These are phyloP conservation scores for Homarus americanus DNA, from an alignment of 1,140 invertebrate species.

Conservation along the genomic window DNA sequence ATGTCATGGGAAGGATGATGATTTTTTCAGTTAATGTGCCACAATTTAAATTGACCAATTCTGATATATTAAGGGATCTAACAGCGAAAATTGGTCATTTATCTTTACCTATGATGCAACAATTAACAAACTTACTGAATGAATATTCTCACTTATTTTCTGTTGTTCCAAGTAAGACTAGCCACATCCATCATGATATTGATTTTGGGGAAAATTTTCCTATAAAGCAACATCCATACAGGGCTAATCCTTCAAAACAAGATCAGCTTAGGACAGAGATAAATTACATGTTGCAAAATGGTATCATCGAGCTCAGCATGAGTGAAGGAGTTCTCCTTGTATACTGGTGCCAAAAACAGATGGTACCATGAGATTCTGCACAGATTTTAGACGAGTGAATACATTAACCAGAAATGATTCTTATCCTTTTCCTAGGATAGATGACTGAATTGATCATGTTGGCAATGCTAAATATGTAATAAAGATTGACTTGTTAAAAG, in stretches of 20 bases:
- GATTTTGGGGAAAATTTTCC: not conserved
- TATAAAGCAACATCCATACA: slow-evolving; percentile 23
- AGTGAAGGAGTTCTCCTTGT: slow-evolving; percentile 14
- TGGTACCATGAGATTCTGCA: not conserved
- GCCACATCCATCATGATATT: not conserved
- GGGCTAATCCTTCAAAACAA: not conserved
- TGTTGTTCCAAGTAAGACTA: not conserved
- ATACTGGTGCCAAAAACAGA: not conserved
- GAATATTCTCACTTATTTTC: not conserved
- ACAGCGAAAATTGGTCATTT: too few species aligned
- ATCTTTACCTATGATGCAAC: not conserved
- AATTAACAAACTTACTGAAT: not conserved
- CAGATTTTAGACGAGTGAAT: too few species aligned
- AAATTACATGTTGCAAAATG: slow-evolving; percentile 5
- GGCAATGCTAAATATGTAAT: not conserved
- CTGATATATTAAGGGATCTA: too few species aligned
- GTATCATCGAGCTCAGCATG: not conserved
- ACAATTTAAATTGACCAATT: too few species aligned
- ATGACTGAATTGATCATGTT: too few species aligned
- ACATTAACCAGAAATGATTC: too few species aligned
- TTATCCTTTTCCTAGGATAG: too few species aligned
- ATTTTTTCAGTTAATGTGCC: too few species aligned
- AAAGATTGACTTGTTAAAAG: not conserved
- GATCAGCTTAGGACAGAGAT: not conserved
- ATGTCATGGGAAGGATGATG: not conserved